Percentiles rank a stretch among this genome's conserved stretches.
phyloP scores from a whole-genome alignment of 2,113 vertebrate species.

The Parotia lawesii region DNA sequence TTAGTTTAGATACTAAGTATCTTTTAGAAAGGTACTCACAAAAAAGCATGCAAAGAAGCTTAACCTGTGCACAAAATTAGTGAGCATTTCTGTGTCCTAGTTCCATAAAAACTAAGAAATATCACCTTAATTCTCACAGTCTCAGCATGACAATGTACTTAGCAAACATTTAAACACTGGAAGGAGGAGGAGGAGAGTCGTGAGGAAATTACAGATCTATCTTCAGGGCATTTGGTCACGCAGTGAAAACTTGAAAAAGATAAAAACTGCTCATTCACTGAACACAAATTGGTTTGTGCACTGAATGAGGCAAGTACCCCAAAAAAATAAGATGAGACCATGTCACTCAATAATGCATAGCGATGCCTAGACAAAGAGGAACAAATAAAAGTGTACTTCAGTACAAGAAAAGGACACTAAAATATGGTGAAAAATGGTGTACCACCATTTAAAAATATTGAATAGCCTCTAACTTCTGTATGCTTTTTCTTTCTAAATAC shows the following conservation, averaged over 20 bases:
- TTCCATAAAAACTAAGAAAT: neutral
- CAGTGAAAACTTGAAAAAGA: neutral
- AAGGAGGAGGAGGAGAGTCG: neutral
- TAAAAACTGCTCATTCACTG: neutral
- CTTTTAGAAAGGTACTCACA: neutral
- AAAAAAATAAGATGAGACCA: neutral
- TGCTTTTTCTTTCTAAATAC: neutral
- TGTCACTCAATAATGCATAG: neutral
- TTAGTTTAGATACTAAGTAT: too few species aligned
- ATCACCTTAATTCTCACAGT: slow-evolving; percentile 8
- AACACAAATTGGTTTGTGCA: neutral
- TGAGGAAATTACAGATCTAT: neutral
- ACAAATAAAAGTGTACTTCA: neutral
- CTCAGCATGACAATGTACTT: neutral
- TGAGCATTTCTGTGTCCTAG: neutral
- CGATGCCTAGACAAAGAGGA: neutral
- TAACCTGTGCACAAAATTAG: neutral
- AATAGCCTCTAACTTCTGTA: neutral
- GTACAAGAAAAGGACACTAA: neutral
- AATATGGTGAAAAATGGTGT: neutral
- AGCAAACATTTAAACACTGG: neutral
- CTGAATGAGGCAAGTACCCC: neutral
- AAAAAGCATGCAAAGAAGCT: neutral
- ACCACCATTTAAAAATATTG: neutral
- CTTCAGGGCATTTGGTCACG: neutral